Conservation (phyloP, 2,113 vertebrate genomes). For the Sturnira hondurensis region DNA sequence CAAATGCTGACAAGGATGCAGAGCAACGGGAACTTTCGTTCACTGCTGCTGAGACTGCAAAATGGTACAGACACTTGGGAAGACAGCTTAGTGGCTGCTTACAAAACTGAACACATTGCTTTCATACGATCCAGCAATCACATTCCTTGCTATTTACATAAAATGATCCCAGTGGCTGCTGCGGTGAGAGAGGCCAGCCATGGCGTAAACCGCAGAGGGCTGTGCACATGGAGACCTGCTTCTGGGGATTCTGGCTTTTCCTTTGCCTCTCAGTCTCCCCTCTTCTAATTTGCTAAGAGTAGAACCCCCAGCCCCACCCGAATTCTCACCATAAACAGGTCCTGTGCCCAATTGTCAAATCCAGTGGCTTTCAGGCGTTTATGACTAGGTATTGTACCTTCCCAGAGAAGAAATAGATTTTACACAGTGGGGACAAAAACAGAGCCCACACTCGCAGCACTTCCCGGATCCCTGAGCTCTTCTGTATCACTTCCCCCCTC, state of each 20-base stretch:
- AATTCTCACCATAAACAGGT: not conserved
- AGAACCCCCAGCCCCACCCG: rapidly evolving
- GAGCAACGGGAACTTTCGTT: not conserved
- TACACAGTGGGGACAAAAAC: not conserved
- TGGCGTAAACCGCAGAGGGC: not conserved
- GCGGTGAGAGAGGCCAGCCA: not conserved
- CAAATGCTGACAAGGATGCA: not conserved
- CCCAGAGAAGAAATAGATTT: not conserved
- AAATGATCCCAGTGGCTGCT: not conserved
- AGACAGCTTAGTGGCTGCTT: not conserved
- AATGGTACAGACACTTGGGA: not conserved
- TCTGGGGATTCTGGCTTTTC: not conserved
- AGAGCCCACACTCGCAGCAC: rapidly evolving
- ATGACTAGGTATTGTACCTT: not conserved
- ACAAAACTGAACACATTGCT: not conserved
- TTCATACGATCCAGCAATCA: not conserved
- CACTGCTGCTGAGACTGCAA: not conserved
- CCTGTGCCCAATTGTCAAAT: not conserved
- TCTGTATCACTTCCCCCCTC: rapidly evolving
- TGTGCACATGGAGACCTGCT: not conserved
- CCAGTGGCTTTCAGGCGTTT: not conserved
- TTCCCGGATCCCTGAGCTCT: not conserved
- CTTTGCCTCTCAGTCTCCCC: not conserved
- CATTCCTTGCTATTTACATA: not conserved
- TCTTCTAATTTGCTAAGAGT: not conserved